Conservation (phyloP, 2,113 vertebrate species). For the Plecturocebus donacophilus region DNA sequence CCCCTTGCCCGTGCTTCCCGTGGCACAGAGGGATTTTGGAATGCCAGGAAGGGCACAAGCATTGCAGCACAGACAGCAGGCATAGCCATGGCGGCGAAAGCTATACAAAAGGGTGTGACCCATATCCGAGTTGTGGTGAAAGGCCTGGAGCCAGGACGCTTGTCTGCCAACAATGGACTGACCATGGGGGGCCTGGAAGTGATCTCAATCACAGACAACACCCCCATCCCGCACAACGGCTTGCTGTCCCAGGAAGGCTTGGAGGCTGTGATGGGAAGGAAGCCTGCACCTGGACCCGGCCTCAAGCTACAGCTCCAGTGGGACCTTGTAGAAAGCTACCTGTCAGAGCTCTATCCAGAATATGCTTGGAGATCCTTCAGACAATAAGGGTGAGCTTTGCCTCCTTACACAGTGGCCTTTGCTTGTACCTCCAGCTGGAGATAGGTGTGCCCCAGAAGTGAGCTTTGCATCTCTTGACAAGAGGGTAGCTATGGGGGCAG, state of each 20-base stretch:
- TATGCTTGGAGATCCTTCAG: not conserved
- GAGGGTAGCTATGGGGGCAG: too few relatives aligned
- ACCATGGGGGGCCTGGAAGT: constrained; percentile 94
- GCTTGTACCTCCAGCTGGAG: not conserved
- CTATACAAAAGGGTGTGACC: constrained; percentile 88
- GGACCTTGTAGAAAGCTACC: not conserved
- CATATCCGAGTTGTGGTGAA: constrained; percentile 94
- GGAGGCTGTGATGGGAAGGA: constrained; percentile 85
- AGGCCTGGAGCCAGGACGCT: constrained; percentile 94
- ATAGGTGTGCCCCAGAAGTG: fast-evolving
- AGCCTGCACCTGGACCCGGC: not conserved
- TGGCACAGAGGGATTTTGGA: too few relatives aligned
- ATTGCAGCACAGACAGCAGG: too few relatives aligned
- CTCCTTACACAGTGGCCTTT: not conserved
- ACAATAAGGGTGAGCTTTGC: not conserved
- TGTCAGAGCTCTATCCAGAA: not conserved
- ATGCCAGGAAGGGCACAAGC: too few relatives aligned
- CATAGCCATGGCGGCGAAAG: constrained; percentile 83
- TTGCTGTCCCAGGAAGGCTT: constrained; percentile 95
- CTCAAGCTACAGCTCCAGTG: not conserved
- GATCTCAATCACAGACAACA: constrained; percentile 97
- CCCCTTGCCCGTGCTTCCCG: too few relatives aligned
- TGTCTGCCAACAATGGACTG: constrained; percentile 94
- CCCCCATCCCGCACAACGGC: constrained; percentile 96
- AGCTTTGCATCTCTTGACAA: not conserved